Base-by-base conservation (phyloP, 2,888 invertebrate genomes). In the Nomada flava region DNA sequence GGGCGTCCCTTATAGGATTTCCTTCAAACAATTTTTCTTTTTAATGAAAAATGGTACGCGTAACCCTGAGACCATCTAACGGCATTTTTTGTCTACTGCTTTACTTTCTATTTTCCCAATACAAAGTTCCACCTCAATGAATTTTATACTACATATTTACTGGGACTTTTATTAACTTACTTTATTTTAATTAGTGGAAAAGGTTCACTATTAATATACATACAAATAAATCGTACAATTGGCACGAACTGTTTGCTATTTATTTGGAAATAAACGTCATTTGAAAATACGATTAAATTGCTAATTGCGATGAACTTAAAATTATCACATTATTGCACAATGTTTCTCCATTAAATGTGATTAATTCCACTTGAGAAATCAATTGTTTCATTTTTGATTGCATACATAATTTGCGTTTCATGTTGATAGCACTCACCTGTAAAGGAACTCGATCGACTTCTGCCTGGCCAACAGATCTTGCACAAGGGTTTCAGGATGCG, bases 401-500 rank as follows among this genome's bases (percentile, higher is more conserved):
- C 47, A 76, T 67, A 80, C 47, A 42, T 20, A 62, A 47, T 50
- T 68, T 82, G 29, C 29, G 13, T 69, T 13, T 75, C 42, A 36
- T 4, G 47, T 71, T 44, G 15, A 67, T 18, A 11, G 47, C 5
- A 73, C 68, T 84, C 79, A 92, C 92, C 93, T 79, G 91, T 92
- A 73, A 92, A 93, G 0, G 93, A 93, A 75, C 90, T 91, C 0
- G 89, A 88, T 44, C 93, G 90, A 85, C 93, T 93, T 76, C 91
- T 85, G 2, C 75, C 89, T 7, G 93, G 92, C 90, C 92, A 91
- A 36, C 93, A 94, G 68, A 92, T 85, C 7, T 87, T 90, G 79
- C 93, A 93, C 1, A 94, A 83, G 2, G 92, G 92, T 78, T 94
- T 93, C 42, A 93, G 72, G 26, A 93, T 71, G 7, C 90, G 89